A percentile compares a stretch with the other conserved stretches of the same genome.
phyloP scores from a whole-genome alignment of 2,113 vertebrate genomes.

The Peromyscus polionotus region DNA sequence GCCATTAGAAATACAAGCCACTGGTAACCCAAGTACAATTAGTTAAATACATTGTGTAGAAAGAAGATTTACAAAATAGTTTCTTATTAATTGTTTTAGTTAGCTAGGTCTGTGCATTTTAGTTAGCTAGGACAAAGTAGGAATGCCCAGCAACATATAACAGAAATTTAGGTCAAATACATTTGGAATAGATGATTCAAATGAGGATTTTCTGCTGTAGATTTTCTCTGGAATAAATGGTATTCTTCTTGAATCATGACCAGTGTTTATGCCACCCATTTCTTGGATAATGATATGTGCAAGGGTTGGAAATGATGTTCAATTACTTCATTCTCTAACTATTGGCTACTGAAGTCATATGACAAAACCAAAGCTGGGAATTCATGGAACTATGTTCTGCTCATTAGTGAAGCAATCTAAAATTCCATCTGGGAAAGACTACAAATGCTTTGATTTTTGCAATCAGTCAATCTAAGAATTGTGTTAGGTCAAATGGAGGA shows the following conservation, averaged over 20 bases:
- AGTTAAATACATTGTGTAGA: conserved; percentile 58
- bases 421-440: background rate
- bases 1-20: conserved; percentile 62
- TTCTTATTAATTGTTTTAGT: background rate
- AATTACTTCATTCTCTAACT: background rate
- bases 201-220: background rate
- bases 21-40: conserved; percentile 55
- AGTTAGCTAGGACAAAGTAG: background rate
- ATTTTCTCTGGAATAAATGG: background rate
- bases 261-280: background rate
- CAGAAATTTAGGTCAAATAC: background rate
- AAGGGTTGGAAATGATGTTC: background rate
- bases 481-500: background rate
- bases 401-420: background rate
- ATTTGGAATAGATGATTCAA: background rate
- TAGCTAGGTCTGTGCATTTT: background rate
- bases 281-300: background rate
- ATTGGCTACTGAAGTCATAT: background rate
- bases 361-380: background rate
- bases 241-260: background rate
- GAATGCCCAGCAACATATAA: background rate
- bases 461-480: background rate
- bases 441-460: background rate
- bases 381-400: background rate
- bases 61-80: conserved; percentile 1